Evolutionary conservation across 1,140 invertebrate genomes (phyloP).

Genomic region (Phymastichus coffea): DNA sequence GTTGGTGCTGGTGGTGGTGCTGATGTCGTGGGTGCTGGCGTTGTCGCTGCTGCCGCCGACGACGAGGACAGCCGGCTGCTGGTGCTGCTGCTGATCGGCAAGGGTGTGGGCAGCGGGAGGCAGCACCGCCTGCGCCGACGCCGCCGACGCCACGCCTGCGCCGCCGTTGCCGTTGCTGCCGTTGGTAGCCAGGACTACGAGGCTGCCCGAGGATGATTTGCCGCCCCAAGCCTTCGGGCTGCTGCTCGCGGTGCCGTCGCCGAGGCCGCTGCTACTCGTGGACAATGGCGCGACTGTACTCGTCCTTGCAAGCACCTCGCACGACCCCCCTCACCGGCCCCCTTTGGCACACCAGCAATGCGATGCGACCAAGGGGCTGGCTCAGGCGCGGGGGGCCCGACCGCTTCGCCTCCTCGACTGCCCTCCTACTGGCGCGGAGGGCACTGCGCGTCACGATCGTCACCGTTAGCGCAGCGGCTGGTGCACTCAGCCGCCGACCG

Average conservation of each 20-base stretch:
- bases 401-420: too few relatives aligned
- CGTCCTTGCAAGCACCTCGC: slow-evolving; percentile 48
- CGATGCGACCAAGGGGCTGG: slow-evolving; percentile 50
- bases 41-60: background rate
- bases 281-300: slow-evolving; percentile 14
- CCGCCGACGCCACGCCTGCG: slow-evolving; percentile 39
- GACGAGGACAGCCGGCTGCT: background rate
- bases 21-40: background rate
- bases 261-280: background rate
- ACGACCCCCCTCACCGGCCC: slow-evolving; percentile 48
- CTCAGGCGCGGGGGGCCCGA: slow-evolving; percentile 41
- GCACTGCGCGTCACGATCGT: too few relatives aligned
- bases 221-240: background rate
- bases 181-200: slow-evolving; percentile 24
- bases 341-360: too few relatives aligned
- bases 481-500: slow-evolving; percentile 19
- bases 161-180: slow-evolving; percentile 37
- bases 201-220: background rate
- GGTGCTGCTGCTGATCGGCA: background rate
- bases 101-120: slow-evolving; percentile 1
- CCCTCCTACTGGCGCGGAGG: too few relatives aligned
- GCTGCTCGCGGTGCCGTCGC: background rate
- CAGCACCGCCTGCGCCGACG: slow-evolving; percentile 34
- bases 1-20: background rate
- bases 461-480: slow-evolving; percentile 18